Base-by-base conservation (phyloP, 2,113 vertebrate species). In the Pelvicachromis taeniatus region DNA sequence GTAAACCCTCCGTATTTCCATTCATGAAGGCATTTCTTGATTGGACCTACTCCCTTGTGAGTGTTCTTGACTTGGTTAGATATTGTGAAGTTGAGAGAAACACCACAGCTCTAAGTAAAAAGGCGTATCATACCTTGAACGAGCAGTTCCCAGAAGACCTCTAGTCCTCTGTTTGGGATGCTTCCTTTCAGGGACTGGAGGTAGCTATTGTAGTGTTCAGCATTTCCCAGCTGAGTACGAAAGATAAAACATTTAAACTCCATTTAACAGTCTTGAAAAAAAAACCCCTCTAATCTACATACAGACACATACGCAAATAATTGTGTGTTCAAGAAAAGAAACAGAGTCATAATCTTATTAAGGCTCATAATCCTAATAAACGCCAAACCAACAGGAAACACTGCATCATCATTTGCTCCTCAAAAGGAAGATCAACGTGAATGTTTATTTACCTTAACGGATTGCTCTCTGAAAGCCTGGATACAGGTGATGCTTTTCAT, bases 61-160 rank as follows among this genome's bases (percentile, higher is more conserved):
- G 63, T 42, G 63, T 68, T 26, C 21, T 68, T 68, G 63, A 68
- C 38, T 45, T 70, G 13, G 63, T 68, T 68, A 42, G 4, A 68
- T 68, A 70, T 70, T 70, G 63, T 21, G 0, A 70, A 70, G 38
- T 45, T 80, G 77, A 77, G 87, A 63, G 52, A 70, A 90, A 82
- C 61, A 78, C 70, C 61, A 65, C 50, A 83, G 78, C 75, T 8
- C 9, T 1, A 38, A 59, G 81, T 75, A 59, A 81, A 59, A 33
- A 88, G 48, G 86, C 59, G 85, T 61, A 87, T 78, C 89, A 29
- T 94, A 99, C 99, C 98, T 95, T 98, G 97, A 85, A 96, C 58
- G 13, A 99, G 86, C 82, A 98, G 96, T 70, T 98, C 97, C 99
- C 99, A 99, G 95, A 99, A 99, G 87, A 97, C 97, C 90, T 96